Evolutionary conservation across 2,797 vertebrate species (phyloP).

Genomic region (Poecilia wingei): DNA sequence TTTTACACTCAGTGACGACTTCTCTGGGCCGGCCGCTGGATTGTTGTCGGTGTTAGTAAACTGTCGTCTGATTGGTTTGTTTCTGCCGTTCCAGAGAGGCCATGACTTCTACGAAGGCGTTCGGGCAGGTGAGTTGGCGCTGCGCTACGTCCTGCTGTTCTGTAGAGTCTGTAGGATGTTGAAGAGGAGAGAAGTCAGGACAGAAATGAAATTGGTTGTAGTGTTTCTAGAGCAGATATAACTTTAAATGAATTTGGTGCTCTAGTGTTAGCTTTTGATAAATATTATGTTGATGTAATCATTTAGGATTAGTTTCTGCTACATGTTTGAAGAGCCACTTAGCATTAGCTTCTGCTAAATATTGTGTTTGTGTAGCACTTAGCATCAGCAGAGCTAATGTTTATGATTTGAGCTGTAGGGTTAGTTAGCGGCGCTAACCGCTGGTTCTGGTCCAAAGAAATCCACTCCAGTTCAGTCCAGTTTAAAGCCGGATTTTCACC

Average conservation of each 20-base stretch:
- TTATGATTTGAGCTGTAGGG: background rate
- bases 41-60: background rate
- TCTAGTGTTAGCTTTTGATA: background rate
- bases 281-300: no score
- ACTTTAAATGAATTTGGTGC: background rate
- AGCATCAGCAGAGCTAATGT: background rate
- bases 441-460: background rate
- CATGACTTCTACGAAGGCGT: conserved; percentile 76
- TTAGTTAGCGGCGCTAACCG: background rate
- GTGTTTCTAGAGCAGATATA: background rate
- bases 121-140: conserved; percentile 65
- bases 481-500: background rate
- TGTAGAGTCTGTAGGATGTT: no score
- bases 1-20: no score
- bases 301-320: no score
- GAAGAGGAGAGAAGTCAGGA: no score
- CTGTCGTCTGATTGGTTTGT: background rate
- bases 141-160: no score
- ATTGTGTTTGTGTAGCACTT: background rate
- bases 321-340: no score
- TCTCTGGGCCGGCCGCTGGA: background rate
- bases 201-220: background rate
- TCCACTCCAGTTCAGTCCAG: background rate
- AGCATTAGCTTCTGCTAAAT: background rate
- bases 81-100: conserved; percentile 64